phyloP scores from a whole-genome alignment of 2,113 vertebrate species.

The Danionella cerebrum region DNA sequence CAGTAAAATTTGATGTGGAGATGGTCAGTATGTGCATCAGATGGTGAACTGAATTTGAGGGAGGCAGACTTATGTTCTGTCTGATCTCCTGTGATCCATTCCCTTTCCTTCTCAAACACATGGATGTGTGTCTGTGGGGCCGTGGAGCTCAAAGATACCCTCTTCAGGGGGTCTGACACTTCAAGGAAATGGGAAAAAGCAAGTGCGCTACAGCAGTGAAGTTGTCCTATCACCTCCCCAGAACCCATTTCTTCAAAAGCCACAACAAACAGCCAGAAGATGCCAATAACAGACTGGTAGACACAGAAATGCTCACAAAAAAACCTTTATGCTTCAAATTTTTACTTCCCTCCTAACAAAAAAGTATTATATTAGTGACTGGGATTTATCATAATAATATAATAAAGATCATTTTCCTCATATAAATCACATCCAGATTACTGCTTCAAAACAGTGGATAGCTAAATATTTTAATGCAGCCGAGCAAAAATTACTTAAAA shows the following conservation, averaged over 20 bases:
- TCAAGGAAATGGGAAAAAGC: slow-evolving; percentile 10
- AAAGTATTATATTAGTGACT: neutral
- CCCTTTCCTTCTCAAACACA: neutral
- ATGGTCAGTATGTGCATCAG: too few species aligned
- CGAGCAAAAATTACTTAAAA: slow-evolving; percentile 16
- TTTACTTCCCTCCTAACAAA: slow-evolving; percentile 4
- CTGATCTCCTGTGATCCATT: neutral
- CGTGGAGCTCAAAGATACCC: neutral
- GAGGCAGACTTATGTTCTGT: neutral
- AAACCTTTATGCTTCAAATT: neutral
- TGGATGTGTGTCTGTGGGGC: neutral
- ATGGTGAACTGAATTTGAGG: neutral
- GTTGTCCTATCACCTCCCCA: neutral
- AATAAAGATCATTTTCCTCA: too few species aligned
- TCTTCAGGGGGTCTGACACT: neutral
- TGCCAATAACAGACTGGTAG: neutral
- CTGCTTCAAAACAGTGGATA: too few species aligned
- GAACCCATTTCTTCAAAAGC: slow-evolving; percentile 7
- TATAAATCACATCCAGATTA: too few species aligned
- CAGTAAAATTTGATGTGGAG: too few species aligned
- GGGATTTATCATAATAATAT: slow-evolving; percentile 29
- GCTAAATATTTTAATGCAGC: too few species aligned
- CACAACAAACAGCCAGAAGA: neutral
- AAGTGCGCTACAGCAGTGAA: neutral
- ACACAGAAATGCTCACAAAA: neutral